phyloP scores from a whole-genome alignment of 2,113 vertebrate genomes.

The Perognathus longimembris region DNA sequence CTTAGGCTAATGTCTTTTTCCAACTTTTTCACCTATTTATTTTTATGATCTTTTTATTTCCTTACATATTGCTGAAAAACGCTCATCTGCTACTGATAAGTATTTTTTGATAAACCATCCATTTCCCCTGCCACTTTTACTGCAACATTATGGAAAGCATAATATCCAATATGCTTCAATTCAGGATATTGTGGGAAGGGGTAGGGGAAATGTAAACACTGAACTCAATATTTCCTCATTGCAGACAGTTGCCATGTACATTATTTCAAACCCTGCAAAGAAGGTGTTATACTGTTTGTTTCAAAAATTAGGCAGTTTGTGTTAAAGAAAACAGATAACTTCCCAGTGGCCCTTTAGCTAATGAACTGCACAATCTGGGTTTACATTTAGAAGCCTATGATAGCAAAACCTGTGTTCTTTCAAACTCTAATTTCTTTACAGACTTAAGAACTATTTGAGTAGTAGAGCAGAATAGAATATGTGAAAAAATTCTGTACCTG shows the following conservation, averaged over 20 bases:
- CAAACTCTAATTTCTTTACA: conserved; percentile 25
- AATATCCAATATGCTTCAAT: not conserved
- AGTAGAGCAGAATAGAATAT: not conserved
- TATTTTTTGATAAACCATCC: not conserved
- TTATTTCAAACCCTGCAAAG: conserved; percentile 22
- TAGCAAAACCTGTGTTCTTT: not conserved
- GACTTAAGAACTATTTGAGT: conserved; percentile 2
- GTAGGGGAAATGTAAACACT: not conserved
- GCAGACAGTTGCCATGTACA: not conserved
- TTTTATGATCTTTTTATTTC: not conserved
- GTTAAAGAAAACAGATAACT: not conserved
- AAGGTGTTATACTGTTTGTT: not conserved
- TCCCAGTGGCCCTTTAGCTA: not conserved
- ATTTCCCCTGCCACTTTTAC: not conserved
- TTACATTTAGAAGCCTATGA: conserved; percentile 31
- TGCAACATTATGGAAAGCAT: not conserved
- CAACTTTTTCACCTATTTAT: not conserved
- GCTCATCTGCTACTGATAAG: not conserved
- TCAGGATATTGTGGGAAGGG: not conserved
- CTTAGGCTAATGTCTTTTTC: not conserved
- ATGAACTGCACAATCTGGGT: not conserved
- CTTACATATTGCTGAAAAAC: not conserved
- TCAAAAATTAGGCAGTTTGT: not conserved
- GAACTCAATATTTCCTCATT: not conserved
- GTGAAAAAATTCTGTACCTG: not conserved